Base-by-base conservation (phyloP, 2,888 invertebrate genomes). In the Polia nebulosa region DNA sequence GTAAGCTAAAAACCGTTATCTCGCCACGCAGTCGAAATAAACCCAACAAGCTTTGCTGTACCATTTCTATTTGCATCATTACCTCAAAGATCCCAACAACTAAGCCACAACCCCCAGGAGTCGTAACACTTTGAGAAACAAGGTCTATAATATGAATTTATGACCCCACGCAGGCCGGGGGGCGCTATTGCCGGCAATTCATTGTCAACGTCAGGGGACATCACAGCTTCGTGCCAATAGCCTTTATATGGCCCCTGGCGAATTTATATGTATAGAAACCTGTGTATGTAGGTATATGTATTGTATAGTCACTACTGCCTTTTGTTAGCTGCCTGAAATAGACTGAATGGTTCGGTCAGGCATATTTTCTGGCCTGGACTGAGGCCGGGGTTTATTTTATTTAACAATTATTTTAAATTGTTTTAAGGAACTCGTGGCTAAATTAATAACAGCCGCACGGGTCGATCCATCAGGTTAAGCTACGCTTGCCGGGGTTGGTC, bases 141-240 rank as follows among this genome's bases (percentile, higher is more conserved):
- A 27, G 47, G 56, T 20, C n/a, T 6, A 22, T 65, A 41, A 71
- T 80, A 74, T 74, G 51, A 72, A 77, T 72, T 82, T 75, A 72
- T 44, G 72, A 70, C 52, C 57, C 34, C 45, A 13, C 51, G n/a
- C 29, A 39, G 45, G 7, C 57, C 64, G 34, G 45, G 62, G 72
- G 60, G 70, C 55, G 57, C 59, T 51, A 61, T 82, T 49, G 39
- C 13, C 53, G 53, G 53, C 57, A 67, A 79, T 79, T 81, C 66
- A 81, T 77, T 75, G 80, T 62, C 41, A 25, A 49, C 36, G 62
- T 77, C 69, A 56, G 36, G 55, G 47, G 51, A 55, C 66, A 68
- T 69, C 76, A 71, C 77, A 68, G 65, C 66, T 65, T 60, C 77
- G 55, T 75, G 63, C 79, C 66, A 75, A 58, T 62, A 29, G 64